Evolutionary conservation across 2,797 vertebrate genomes (phyloP).

Genomic region (Acanthis flammea): DNA sequence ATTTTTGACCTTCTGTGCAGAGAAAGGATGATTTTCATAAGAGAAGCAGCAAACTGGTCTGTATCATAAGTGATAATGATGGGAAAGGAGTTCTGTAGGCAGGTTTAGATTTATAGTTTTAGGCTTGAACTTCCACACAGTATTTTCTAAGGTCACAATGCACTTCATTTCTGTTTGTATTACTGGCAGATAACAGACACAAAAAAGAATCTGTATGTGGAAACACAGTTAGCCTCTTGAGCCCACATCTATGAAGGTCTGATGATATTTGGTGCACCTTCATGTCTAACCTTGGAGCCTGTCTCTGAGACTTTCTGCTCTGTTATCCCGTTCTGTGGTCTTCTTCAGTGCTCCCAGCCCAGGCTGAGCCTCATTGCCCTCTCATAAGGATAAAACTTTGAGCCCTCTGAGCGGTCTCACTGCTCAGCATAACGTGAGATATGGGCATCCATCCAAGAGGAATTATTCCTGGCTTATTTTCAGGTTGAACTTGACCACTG

Average conservation of each 20-base stretch:
- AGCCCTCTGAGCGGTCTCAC: not conserved
- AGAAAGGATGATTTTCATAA: not conserved
- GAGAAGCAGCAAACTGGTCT: not conserved
- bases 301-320: not conserved
- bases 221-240: not conserved
- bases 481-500: not conserved
- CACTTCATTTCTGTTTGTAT: not conserved
- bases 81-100: not conserved
- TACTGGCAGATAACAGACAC: not conserved
- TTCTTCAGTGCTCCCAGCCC: not conserved
- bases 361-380: accelerated
- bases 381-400: too few relatives aligned
- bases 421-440: not conserved
- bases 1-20: not conserved
- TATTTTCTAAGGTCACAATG: not conserved
- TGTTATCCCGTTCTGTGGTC: not conserved
- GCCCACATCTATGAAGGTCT: accelerated
- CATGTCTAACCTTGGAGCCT: too few relatives aligned
- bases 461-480: not conserved
- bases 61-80: not conserved
- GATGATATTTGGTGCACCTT: not conserved
- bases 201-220: not conserved
- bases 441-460: too few relatives aligned
- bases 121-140: not conserved
- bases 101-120: not conserved